phyloP scores from a whole-genome alignment of 2,888 invertebrate species.

The Teinopalpus imperialis region DNA sequence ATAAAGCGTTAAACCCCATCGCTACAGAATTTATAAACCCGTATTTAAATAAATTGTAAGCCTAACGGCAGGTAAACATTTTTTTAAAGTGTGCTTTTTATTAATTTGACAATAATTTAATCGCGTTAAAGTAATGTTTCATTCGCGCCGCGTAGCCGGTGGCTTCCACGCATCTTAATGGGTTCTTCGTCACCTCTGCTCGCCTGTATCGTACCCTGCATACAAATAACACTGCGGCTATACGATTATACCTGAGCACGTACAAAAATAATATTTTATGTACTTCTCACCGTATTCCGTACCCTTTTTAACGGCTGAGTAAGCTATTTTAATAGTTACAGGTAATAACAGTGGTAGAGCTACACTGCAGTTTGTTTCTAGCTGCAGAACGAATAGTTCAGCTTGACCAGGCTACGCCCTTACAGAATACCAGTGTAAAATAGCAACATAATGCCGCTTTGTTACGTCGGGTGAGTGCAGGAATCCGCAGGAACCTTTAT shows the following conservation, averaged over 20 bases:
- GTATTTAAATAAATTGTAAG: conserved; percentile 24
- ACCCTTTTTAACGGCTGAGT: conserved; percentile 7
- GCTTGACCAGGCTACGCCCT: too few relatives aligned
- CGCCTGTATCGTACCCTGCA: conserved; percentile 56
- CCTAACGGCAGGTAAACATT: conserved; percentile 31
- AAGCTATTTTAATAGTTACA: conserved; percentile 13
- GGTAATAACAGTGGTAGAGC: too few relatives aligned
- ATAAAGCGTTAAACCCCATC: conserved; percentile 14
- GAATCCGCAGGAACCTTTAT: too few relatives aligned
- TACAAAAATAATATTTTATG: conserved; percentile 34
- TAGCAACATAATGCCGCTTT: too few relatives aligned
- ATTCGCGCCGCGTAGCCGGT: conserved; percentile 51
- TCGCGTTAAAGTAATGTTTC: conserved; percentile 38
- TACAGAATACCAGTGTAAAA: too few relatives aligned
- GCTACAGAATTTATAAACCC: conserved; percentile 14
- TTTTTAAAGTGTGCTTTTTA: conserved; percentile 38
- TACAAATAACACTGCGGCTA: conserved; percentile 53
- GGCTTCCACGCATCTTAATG: conserved; percentile 65
- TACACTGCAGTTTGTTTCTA: too few relatives aligned
- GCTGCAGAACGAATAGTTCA: too few relatives aligned
- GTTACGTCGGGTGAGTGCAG: too few relatives aligned
- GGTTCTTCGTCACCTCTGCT: conserved; percentile 68
- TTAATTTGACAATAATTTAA: conserved; percentile 54
- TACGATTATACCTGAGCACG: conserved; percentile 29
- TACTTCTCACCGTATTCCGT: conserved; percentile 9